phyloP scores from a whole-genome alignment of 1,140 invertebrate species.

The Chionoecetes opilio region DNA sequence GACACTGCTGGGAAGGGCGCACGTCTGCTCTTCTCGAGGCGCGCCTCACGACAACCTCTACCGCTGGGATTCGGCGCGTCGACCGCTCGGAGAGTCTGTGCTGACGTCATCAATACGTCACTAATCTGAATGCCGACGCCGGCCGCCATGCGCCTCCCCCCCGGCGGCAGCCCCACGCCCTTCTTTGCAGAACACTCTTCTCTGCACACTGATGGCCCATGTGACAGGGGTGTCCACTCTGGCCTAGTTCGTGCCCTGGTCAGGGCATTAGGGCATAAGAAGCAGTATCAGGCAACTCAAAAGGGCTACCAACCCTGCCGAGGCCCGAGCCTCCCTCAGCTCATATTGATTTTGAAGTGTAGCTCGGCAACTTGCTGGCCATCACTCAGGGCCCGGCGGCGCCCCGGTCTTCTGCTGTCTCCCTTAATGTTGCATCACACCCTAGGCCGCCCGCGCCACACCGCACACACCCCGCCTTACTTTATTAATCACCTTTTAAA shows the following conservation, averaged over 20 bases:
- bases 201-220: background rate
- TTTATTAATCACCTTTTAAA: slow-evolving; percentile 30
- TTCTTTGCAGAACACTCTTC: background rate
- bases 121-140: slow-evolving; percentile 45
- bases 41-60: slow-evolving; percentile 67
- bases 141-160: background rate
- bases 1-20: slow-evolving; percentile 66
- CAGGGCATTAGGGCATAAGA: background rate
- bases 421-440: slow-evolving; percentile 32
- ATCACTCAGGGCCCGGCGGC: slow-evolving; percentile 60
- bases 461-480: background rate
- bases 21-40: slow-evolving; percentile 71
- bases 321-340: slow-evolving; percentile 55
- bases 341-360: slow-evolving; percentile 70
- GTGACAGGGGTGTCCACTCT: background rate
- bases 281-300: slow-evolving; percentile 46
- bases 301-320: slow-evolving; percentile 59
- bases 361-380: slow-evolving; percentile 66
- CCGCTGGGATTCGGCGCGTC: slow-evolving; percentile 64
- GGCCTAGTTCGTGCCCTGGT: background rate
- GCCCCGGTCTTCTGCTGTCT: slow-evolving; percentile 41
- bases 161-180: background rate
- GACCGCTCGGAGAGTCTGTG: background rate
- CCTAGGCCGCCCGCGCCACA: background rate
- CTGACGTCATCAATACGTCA: slow-evolving; percentile 67